Base-by-base conservation (phyloP, 2,797 vertebrate species). In the Dendrocincla fuliginosa region DNA sequence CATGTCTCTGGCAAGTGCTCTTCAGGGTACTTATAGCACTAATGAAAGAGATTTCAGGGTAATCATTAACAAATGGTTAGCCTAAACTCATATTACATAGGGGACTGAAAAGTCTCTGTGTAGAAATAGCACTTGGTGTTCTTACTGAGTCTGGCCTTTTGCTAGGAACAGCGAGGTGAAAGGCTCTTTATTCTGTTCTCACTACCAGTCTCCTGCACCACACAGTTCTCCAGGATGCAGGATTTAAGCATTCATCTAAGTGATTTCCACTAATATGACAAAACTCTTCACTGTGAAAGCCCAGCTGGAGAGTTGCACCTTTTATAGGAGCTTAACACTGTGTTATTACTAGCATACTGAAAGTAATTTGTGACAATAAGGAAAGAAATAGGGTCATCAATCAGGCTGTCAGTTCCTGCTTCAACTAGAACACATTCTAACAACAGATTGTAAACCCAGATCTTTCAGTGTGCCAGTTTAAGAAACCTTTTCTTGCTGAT, bases 321-420 rank as follows among this genome's bases (percentile, higher is more conserved):
- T 93, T 93, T 79, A 82, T n/a, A 91, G 60, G 59, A 96, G n/a
- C 92, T 52, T 81, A 89, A 84, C 32, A 28, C 55, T 83, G 10
- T 68, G 84, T 64, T 92, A 85, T 85, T 94, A 47, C 85, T 69
- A 76, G 87, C 42, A 91, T 86, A 83, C 88, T 96, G 74, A 96
- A 96, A 80, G 84, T 79, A 97, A 93, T 96, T 95, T 97, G 94
- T 96, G 95, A 91, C 86, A 95, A 93, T 91, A 95, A 96, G 87
- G 84, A 96, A 97, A 93, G 96, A 97, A 97, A 96, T 90, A 93
- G 49, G 57, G 65, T 91, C 81, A 97, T 97, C 95, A 97, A 93
- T 97, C 90, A 97, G 95, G 68, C 69, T 95, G 93, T 91, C 91
- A 92, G 92, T 93, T 96, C 81, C 86, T 95, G 61, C 95, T 97